Evolutionary conservation across 1,140 invertebrate species (phyloP).

Genomic region (Drosophila arizonae): DNA sequence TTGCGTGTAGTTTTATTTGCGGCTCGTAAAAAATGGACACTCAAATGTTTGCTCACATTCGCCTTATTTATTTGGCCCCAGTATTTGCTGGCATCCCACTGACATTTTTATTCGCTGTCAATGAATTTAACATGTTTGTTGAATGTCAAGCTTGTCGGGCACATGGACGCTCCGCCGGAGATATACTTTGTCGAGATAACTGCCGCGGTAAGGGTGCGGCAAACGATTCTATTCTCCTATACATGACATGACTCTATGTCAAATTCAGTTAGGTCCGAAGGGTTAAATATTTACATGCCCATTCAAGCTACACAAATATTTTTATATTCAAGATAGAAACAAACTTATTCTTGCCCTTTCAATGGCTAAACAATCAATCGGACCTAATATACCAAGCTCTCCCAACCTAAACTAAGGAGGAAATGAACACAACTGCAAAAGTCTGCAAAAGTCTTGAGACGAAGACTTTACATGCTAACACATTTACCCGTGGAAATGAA

Average conservation of each 20-base stretch:
- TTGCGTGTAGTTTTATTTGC: conserved; percentile 66
- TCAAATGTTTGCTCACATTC: conserved; percentile 66
- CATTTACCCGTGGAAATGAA: no score
- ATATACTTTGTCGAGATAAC: conserved; percentile 17
- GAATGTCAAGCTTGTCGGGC: conserved; percentile 36
- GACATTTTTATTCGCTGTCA: conserved; percentile 82
- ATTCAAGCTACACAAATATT: conserved; percentile 11
- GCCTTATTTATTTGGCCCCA: conserved; percentile 53
- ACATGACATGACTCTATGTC: not conserved
- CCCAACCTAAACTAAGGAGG: not conserved
- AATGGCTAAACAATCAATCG: not conserved
- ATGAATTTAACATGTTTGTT: conserved; percentile 78
- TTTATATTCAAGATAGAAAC: not conserved
- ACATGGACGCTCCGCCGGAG: conserved; percentile 2
- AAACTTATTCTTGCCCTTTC: not conserved
- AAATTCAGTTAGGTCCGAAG: conserved; percentile 7
- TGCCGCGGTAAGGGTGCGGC: not conserved
- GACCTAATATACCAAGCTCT: not conserved
- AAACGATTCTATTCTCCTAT: conserved; percentile 5
- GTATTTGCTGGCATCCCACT: conserved; percentile 58
- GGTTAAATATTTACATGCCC: conserved; percentile 23
- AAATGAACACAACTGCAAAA: no score
- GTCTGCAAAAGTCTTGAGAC: no score
- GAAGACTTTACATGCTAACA: no score
- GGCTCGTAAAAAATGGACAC: conserved; percentile 72